Conservation (phyloP, 2,888 invertebrate species). For the Drosophila kanekoi region DNA sequence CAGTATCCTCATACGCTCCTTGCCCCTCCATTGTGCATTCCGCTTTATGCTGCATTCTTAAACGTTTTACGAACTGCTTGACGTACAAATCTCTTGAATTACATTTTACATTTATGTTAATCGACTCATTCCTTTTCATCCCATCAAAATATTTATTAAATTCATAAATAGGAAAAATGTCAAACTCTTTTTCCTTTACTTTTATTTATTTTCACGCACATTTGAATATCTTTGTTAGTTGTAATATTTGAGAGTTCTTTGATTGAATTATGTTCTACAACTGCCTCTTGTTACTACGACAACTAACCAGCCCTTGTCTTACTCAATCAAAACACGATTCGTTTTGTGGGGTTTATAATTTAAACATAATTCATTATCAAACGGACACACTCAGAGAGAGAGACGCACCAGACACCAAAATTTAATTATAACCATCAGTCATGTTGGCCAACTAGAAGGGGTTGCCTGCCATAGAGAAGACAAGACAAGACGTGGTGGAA, state of each 20-base stretch:
- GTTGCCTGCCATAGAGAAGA: constrained; percentile 12
- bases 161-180: neutral
- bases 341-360: constrained; percentile 52
- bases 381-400: constrained; percentile 3
- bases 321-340: constrained; percentile 57
- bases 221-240: neutral
- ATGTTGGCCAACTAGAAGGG: constrained; percentile 50
- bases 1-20: neutral
- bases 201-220: neutral
- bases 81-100: neutral
- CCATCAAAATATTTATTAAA: too few species aligned
- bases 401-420: constrained; percentile 32
- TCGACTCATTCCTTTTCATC: too few species aligned
- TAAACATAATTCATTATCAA: constrained; percentile 47
- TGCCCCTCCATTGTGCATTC: neutral
- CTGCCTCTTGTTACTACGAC: neutral
- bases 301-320: constrained; percentile 23
- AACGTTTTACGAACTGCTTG: neutral
- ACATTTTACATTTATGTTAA: neutral
- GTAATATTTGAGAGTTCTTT: neutral
- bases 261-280: constrained; percentile 39
- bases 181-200: neutral
- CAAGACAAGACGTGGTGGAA: constrained; percentile 19
- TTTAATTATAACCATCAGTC: constrained; percentile 75
- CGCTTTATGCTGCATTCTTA: neutral